Evolutionary conservation across 2,797 vertebrate species (phyloP).

Genomic region (Trachops cirrhosus): DNA sequence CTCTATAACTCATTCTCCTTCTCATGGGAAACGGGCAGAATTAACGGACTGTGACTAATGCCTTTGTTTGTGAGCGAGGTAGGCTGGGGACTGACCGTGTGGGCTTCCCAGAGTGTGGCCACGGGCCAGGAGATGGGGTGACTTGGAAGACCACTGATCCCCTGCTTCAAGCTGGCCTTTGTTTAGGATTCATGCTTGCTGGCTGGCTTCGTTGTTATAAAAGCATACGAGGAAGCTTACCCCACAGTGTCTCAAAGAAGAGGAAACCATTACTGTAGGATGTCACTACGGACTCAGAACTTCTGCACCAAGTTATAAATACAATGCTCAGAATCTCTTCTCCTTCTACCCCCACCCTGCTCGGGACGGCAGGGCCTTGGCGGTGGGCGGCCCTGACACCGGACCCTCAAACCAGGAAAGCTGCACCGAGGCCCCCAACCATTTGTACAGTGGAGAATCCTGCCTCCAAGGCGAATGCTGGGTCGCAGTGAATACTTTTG

Average conservation of each 20-base stretch:
- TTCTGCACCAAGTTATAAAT: not conserved
- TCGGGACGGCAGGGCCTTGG: not conserved
- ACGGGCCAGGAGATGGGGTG: not conserved
- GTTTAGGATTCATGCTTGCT: not conserved
- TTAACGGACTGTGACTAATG: not conserved
- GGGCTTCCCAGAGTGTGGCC: not conserved
- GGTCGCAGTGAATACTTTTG: not conserved
- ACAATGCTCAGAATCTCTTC: not conserved
- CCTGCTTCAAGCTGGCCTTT: not conserved
- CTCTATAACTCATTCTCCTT: not conserved
- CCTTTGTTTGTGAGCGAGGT: not conserved
- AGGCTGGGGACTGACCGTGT: not conserved
- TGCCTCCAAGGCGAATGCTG: not conserved
- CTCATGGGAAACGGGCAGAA: not conserved
- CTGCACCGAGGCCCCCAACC: accelerated
- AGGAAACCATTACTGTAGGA: not conserved
- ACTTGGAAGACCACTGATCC: not conserved
- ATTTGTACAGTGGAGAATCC: not conserved
- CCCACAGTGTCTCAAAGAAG: not conserved
- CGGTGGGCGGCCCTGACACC: not conserved
- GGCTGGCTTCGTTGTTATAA: not conserved
- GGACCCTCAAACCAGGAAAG: not conserved
- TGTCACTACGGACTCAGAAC: not conserved
- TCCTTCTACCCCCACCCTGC: no score
- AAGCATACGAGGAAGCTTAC: not conserved